Evolutionary conservation across 2,797 vertebrate genomes (phyloP), one percentile per base, ranked within the genome.

Genomic region (Gadopsis marmoratus): DNA sequence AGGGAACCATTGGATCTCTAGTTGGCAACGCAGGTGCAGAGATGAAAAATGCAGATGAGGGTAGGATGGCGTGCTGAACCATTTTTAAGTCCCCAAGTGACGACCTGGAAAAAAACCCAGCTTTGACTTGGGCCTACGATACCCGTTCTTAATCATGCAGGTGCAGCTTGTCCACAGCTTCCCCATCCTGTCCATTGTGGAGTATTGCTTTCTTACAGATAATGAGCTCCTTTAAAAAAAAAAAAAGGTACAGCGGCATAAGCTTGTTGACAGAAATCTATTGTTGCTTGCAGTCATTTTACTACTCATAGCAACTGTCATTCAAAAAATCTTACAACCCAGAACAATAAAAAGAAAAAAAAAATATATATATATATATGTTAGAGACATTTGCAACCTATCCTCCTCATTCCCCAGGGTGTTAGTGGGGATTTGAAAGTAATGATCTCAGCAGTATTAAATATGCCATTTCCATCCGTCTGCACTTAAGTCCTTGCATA

Each of bases 41-140:
- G 79, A 91, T 89, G 85, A 90, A 89, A 92, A 93, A 93, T 93
- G 89, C 79, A 90, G 87, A 94, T 92, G 86, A 89, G 78, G 73
- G 53, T 43, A 75, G 74, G 71, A 88, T 61, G 76, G 75, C n/a
- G 7, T 66, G 71, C 77, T 88, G 84, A 86, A 86, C 74, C 76
- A 78, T 87, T 91, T 88, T 89, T 88, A 87, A 86, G 87, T 88
- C 79, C 88, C 83, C 77, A 73, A 85, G 86, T 89, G 82, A 91
- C 69, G 85, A 79, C 76, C 79, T 75, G 74, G 82, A 88, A 79
- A 84, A 82, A 74, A 74, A 55, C n/a, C n/a, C n/a, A 63, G 74
- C 64, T 65, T 71, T 75, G 79, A 84, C 69, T 81, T 73, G 48
- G 53, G 47, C 68, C 65, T n/a, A 51, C 23, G 14, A 77, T 72